Conservation (phyloP, 2,113 vertebrate genomes). For the Centrocercus urophasianus region DNA sequence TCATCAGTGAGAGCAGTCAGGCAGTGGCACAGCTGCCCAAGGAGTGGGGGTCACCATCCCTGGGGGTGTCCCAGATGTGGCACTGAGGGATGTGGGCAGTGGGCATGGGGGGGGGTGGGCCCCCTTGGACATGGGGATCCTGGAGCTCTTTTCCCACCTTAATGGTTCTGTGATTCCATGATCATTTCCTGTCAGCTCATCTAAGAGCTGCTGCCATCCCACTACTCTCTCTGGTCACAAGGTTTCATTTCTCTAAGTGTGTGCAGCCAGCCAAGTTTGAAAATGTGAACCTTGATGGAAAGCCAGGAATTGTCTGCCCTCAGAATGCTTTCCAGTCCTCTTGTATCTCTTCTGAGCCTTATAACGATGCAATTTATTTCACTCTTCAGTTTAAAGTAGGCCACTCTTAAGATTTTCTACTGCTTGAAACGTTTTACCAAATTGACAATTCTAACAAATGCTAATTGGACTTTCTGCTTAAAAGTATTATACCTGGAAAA, state of each 20-base stretch:
- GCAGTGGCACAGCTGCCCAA: too few relatives aligned
- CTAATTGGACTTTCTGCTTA: not conserved
- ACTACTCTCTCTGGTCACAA: rapidly evolving
- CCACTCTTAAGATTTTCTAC: rapidly evolving
- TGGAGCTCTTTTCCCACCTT: too few relatives aligned
- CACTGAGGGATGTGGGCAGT: too few relatives aligned
- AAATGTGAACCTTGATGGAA: not conserved
- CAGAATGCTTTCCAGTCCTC: not conserved
- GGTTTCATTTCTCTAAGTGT: not conserved
- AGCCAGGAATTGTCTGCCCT: not conserved
- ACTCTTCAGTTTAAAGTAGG: not conserved
- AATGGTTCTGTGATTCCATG: too few relatives aligned
- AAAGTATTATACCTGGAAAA: not conserved
- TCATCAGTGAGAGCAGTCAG: too few relatives aligned
- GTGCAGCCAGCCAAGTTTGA: rapidly evolving
- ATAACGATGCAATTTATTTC: not conserved
- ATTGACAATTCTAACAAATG: not conserved
- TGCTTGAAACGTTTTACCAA: not conserved
- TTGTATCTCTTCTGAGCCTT: not conserved
- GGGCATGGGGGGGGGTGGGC: too few relatives aligned
- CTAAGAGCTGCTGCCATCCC: not conserved
- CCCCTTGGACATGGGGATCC: too few relatives aligned
- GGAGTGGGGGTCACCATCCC: too few relatives aligned
- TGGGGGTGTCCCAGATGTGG: too few relatives aligned
- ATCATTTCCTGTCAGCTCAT: not conserved